Percentiles rank a stretch among this genome's conserved stretches.
Conservation (phyloP, 2,797 vertebrate species). For the Eulemur mongoz region DNA sequence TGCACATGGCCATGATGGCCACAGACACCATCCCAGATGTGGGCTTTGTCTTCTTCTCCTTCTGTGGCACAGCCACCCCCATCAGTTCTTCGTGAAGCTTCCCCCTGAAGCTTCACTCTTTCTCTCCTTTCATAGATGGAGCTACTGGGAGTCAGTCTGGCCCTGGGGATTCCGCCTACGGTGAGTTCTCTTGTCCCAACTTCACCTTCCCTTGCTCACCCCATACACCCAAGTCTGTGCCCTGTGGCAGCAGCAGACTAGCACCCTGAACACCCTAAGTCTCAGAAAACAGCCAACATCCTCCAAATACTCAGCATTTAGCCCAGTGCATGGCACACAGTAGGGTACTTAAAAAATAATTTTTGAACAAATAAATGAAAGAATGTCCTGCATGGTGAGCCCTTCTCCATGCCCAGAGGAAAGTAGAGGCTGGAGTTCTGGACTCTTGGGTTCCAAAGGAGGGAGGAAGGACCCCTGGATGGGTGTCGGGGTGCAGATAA, state of each 20-base stretch:
- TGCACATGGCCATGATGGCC: not conserved
- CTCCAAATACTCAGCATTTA: not conserved
- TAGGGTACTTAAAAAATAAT: constrained; percentile 5
- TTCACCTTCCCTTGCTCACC: not conserved
- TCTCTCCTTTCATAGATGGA: constrained; percentile 51
- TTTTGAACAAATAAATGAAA: constrained; percentile 32
- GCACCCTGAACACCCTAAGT: not conserved
- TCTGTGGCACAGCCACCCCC: not conserved
- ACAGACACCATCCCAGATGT: not conserved
- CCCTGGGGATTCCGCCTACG: constrained; percentile 90
- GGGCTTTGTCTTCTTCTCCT: not conserved
- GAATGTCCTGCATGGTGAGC: not conserved
- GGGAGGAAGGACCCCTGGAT: not conserved
- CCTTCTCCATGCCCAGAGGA: not conserved
- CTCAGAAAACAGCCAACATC: not conserved
- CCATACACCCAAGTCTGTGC: not conserved
- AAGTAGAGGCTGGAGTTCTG: not conserved
- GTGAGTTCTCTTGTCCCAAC: constrained; percentile 85
- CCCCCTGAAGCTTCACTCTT: not conserved
- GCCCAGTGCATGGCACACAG: not conserved
- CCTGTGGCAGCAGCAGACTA: not conserved
- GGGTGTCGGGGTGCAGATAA: constrained; percentile 27
- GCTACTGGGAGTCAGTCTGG: constrained; percentile 91
- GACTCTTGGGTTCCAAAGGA: not conserved
- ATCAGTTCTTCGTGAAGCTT: not conserved